Percentiles rank a stretch among this genome's conserved stretches.
Evolutionary conservation across 2,113 vertebrate species (phyloP).

Genomic region (Hypanus sabinus): DNA sequence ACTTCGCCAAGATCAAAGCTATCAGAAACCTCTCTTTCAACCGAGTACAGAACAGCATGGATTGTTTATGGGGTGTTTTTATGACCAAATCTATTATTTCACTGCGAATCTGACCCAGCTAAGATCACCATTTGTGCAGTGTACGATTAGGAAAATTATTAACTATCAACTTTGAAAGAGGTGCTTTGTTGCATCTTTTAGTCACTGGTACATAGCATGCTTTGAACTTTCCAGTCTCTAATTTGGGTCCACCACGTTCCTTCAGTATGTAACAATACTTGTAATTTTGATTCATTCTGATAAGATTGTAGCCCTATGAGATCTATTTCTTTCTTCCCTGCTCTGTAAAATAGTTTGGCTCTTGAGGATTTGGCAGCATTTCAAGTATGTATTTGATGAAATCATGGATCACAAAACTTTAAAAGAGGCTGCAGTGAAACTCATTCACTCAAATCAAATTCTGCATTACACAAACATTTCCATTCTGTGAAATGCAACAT

Average conservation of each 20-base stretch:
- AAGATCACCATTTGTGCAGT: slow-evolving; percentile 25
- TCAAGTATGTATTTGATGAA: slow-evolving; percentile 32
- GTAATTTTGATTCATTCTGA: neutral
- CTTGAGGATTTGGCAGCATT: neutral
- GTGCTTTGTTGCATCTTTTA: neutral
- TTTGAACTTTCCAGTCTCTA: neutral
- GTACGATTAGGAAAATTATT: slow-evolving; percentile 23
- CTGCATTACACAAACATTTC: neutral
- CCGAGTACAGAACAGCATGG: slow-evolving; percentile 29
- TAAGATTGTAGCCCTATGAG: neutral
- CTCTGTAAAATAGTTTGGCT: neutral
- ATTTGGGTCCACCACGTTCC: neutral
- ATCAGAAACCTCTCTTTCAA: slow-evolving; percentile 34
- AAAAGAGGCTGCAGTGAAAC: neutral
- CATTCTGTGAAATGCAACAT: neutral
- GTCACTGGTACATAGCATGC: neutral
- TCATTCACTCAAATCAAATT: neutral
- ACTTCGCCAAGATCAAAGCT: slow-evolving; percentile 25
- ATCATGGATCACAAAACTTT: slow-evolving; percentile 16
- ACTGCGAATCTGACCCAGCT: slow-evolving; percentile 10
- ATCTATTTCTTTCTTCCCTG: neutral
- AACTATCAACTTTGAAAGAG: slow-evolving; percentile 25
- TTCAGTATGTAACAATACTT: neutral
- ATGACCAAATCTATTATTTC: slow-evolving; percentile 34
- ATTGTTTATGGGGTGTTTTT: slow-evolving; percentile 35